phyloP scores from a whole-genome alignment of 1,140 invertebrate genomes.

The Nixonia krombeini region DNA sequence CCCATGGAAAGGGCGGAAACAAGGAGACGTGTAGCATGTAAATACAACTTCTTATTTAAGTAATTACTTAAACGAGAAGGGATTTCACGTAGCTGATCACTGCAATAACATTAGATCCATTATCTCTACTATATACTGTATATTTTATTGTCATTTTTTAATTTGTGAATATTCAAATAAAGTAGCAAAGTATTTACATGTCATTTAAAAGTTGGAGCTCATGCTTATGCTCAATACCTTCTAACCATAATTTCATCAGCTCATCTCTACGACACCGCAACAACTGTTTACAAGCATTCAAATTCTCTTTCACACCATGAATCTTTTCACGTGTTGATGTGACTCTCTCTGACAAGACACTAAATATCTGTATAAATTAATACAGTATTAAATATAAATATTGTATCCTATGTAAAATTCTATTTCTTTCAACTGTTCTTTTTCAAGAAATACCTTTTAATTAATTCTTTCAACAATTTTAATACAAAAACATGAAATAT shows the following conservation, averaged over 20 bases:
- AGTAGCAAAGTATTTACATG: too few relatives aligned
- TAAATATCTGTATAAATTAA: constrained; percentile 78
- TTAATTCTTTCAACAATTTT: too few relatives aligned
- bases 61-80: constrained; percentile 81
- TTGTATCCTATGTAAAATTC: too few relatives aligned
- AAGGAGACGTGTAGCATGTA: constrained; percentile 88
- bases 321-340: constrained; percentile 86
- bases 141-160: too few relatives aligned
- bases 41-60: constrained; percentile 83
- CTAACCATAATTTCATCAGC: constrained; percentile 91
- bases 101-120: constrained; percentile 69
- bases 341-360: constrained; percentile 82
- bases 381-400: constrained; percentile 10
- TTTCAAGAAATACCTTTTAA: too few relatives aligned
- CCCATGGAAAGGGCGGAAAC: constrained; percentile 79
- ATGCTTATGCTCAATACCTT: constrained; percentile 94
- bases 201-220: constrained; percentile 89
- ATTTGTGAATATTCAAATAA: too few relatives aligned
- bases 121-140: too few relatives aligned
- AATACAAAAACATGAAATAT: too few relatives aligned
- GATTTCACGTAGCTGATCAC: constrained; percentile 84
- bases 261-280: constrained; percentile 94
- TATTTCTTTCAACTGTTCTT: too few relatives aligned
- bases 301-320: constrained; percentile 87
- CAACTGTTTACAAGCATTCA: constrained; percentile 91